Evolutionary conservation across 1,140 invertebrate species (phyloP).

Genomic region (Pemphigus obesinymphae): DNA sequence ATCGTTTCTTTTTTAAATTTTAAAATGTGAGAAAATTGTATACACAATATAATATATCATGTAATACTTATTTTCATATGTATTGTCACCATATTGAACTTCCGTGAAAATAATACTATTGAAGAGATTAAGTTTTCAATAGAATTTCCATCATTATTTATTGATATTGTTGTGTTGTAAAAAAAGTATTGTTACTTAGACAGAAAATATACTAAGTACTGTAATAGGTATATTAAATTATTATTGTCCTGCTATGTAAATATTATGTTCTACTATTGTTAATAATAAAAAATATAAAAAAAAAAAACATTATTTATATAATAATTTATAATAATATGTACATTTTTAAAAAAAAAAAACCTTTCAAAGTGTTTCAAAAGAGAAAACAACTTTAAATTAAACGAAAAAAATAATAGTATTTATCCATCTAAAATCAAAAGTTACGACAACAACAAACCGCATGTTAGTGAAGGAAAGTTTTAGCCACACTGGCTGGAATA

Average conservation of each 20-base stretch:
- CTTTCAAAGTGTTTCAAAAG: too few relatives aligned
- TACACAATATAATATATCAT: too few relatives aligned
- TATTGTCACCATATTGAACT: too few relatives aligned
- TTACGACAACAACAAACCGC: neutral
- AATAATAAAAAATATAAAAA: too few relatives aligned
- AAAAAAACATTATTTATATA: neutral
- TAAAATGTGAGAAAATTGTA: too few relatives aligned
- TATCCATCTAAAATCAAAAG: conserved; percentile 13
- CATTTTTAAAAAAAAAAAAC: neutral
- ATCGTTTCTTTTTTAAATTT: too few relatives aligned
- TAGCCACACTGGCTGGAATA: neutral
- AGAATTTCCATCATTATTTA: neutral
- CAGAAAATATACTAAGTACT: neutral
- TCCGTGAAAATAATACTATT: too few relatives aligned
- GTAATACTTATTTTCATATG: too few relatives aligned
- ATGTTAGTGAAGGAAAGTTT: neutral
- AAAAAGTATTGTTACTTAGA: neutral
- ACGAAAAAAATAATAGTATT: conserved; percentile 4
- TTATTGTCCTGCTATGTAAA: too few relatives aligned
- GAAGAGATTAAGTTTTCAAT: too few relatives aligned
- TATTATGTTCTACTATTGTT: neutral
- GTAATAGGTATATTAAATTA: neutral
- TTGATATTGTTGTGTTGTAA: neutral
- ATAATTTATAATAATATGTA: neutral
- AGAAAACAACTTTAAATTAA: conserved; percentile 8